Evolutionary conservation across 2,113 vertebrate genomes (phyloP), one percentile per base, ranked within the genome.

Genomic region (Chrysemys picta): DNA sequence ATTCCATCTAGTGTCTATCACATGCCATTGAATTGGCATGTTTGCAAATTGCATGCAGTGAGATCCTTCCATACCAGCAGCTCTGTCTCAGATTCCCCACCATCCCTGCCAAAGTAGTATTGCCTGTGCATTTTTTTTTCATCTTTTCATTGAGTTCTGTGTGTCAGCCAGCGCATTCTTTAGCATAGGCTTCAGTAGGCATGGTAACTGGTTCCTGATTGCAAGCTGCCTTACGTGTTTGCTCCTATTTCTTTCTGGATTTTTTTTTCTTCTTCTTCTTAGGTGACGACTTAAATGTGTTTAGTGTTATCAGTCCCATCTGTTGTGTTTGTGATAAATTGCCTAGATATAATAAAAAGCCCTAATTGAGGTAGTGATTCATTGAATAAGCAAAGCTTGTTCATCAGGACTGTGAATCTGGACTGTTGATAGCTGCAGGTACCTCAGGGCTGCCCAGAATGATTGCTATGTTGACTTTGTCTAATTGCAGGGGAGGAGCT

Each of bases 401-500:
- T 98, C 72, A 5, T 93, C 42, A 22, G 87, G 97, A 84, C 96
- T 93, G 94, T 27, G 97, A 96, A 96, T 97, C 96, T 50, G 93
- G 95, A 62, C 80, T 93, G 98, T 94, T 97, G 98, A 98, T 98
- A 97, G 98, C 98, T 98, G 98, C 98, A 99, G 98, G 97, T 98
- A 98, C 96, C 98, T 98, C 97, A 96, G 98, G 98, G 98, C 98
- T 94, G 98, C 95, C 94, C 98, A 98, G 98, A 97, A 97, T 94
- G 98, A 96, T 96, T 91, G 98, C 98, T 98, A 96, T 99, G 99
- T 99, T 99, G 99, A 99, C 99, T 99, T 99, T 99, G 98, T 98
- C 99, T 99, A 99, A 99, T 99, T 99, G 99, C 98, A 98, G 99
- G 99, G 99, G 99, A 99, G 99, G 99, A 99, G 98, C 98, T 97